Conservation (phyloP, 2,113 vertebrate genomes). For the Pica pica region DNA sequence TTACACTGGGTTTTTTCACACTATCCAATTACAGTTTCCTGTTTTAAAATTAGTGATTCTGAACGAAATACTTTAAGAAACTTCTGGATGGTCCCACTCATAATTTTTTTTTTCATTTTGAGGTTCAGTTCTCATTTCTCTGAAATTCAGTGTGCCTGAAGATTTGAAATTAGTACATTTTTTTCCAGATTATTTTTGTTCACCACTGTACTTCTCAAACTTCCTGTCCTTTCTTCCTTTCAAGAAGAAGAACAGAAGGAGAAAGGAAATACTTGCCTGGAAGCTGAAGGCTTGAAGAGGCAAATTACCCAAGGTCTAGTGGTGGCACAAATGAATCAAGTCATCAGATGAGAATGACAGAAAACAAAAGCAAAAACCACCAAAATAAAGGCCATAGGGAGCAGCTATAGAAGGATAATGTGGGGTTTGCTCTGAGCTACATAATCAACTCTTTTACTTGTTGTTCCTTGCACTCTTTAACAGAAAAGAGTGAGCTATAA, state of each 20-base stretch:
- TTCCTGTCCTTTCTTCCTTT: not conserved
- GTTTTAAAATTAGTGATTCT: not conserved
- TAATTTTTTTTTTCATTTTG: not conserved
- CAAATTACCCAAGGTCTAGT: not conserved
- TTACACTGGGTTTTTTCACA: not conserved
- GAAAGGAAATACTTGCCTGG: not conserved
- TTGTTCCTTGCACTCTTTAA: not conserved
- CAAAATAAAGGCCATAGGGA: not conserved
- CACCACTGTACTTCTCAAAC: not conserved
- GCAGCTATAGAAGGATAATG: not conserved
- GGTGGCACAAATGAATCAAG: not conserved
- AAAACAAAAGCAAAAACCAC: not conserved
- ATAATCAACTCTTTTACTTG: not conserved
- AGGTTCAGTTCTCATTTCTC: not conserved
- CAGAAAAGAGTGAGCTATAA: not conserved
- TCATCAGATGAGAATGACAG: not conserved
- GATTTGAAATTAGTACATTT: not conserved
- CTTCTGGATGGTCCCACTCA: not conserved
- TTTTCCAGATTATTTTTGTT: not conserved
- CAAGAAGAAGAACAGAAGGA: not conserved
- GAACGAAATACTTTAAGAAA: not conserved
- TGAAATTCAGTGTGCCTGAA: not conserved
- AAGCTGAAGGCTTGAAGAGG: not conserved
- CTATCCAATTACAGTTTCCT: not conserved
- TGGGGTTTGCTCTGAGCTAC: not conserved